Evolutionary conservation across 64 coral and sea anemone genomes (phyloP).

Genomic region (Pachyseris speciosa): DNA sequence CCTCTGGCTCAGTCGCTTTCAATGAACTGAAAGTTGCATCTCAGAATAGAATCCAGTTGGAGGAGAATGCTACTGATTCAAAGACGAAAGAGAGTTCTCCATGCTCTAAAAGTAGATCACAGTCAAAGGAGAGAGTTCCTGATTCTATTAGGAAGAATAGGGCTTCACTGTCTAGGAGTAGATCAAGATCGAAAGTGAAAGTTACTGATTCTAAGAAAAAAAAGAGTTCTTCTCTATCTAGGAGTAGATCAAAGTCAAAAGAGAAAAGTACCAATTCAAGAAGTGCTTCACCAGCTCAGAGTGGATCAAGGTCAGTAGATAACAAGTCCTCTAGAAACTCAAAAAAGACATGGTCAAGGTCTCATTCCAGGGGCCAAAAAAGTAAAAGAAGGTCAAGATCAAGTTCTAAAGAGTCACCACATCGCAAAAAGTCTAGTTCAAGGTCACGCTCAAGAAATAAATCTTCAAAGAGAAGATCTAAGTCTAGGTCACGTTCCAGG

Average conservation of each 20-base stretch:
- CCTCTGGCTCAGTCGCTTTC: not conserved
- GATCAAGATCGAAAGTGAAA: not conserved
- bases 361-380: constrained; percentile 18
- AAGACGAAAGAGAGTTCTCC: too few species aligned
- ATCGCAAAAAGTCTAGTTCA: constrained; percentile 37
- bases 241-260: constrained; percentile 5
- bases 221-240: not conserved
- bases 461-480: constrained; percentile 5
- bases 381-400: constrained; percentile 20
- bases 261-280: not conserved
- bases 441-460: not conserved
- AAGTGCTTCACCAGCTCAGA: not conserved
- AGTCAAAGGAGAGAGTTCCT: too few species aligned
- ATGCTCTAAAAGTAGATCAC: too few species aligned
- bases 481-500: constrained; percentile 41
- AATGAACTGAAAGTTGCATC: not conserved
- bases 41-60: not conserved
- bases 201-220: not conserved
- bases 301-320: constrained; percentile 12
- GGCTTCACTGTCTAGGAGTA: too few species aligned
- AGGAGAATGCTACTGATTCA: not conserved
- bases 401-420: not conserved
- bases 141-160: too few species aligned
- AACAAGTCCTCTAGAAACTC: not conserved
- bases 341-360: constrained; percentile 46